phyloP scores from a whole-genome alignment of 2,113 vertebrate genomes.

The Ranitomeya imitator region DNA sequence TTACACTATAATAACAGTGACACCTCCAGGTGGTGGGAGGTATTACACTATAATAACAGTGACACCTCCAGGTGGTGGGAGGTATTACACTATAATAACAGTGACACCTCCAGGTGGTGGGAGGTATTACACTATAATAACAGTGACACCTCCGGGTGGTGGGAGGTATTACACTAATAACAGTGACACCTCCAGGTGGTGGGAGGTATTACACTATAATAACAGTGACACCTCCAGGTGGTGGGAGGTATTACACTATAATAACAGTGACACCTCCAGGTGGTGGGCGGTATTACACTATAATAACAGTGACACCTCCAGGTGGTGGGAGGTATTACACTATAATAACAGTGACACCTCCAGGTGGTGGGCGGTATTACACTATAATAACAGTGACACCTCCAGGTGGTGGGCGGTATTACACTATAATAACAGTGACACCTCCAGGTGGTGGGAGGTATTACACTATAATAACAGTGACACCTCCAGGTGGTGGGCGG shows the following conservation, averaged over 20 bases:
- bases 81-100: not conserved
- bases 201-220: not conserved
- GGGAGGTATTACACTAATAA: no score
- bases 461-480: not conserved
- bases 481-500: not conserved
- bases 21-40: no score
- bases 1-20: not conserved
- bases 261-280: not conserved
- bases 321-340: not conserved
- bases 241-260: not conserved
- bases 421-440: not conserved
- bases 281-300: no score
- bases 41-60: not conserved
- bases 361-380: not conserved
- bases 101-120: not conserved
- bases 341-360: not conserved
- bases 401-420: no score
- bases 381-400: not conserved
- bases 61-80: not conserved
- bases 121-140: not conserved
- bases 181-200: not conserved
- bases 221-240: not conserved
- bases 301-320: not conserved
- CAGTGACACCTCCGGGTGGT: no score
- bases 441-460: not conserved